Conservation (phyloP, 2,888 invertebrate genomes). For the Pocota personata region DNA sequence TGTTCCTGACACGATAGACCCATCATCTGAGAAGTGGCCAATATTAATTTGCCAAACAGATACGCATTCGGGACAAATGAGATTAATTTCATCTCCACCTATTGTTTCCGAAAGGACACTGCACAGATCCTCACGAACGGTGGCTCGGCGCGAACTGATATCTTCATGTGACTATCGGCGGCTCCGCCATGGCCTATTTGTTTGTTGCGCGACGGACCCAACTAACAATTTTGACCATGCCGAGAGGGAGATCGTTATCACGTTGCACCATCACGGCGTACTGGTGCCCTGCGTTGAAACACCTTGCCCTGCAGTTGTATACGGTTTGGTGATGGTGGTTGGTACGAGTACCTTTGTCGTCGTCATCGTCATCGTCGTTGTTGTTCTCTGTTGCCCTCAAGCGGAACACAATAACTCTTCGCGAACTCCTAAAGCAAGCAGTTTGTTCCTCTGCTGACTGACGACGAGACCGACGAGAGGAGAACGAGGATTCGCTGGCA, state of each 20-base stretch:
- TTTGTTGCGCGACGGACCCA: slow-evolving; percentile 44
- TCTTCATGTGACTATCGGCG: slow-evolving; percentile 49
- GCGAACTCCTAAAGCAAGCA: slow-evolving; percentile 48
- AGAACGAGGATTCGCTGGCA: slow-evolving; percentile 21
- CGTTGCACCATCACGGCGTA: slow-evolving; percentile 48
- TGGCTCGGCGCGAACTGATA: slow-evolving; percentile 54
- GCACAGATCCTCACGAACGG: slow-evolving; percentile 7
- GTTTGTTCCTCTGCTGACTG: slow-evolving; percentile 55
- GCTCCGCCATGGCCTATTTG: slow-evolving; percentile 45
- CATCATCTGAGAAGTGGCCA: slow-evolving; percentile 56
- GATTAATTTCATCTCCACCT: slow-evolving; percentile 73
- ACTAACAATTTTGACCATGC: slow-evolving; percentile 65
- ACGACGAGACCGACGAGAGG: background rate
- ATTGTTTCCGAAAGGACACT: slow-evolving; percentile 56
- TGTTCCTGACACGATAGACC: slow-evolving; percentile 29
- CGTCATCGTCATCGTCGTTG: slow-evolving; percentile 18
- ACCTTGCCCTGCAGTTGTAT: slow-evolving; percentile 69
- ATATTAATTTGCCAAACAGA: slow-evolving; percentile 68
- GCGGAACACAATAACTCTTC: slow-evolving; percentile 74
- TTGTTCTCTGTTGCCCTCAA: slow-evolving; percentile 63
- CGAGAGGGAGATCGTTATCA: slow-evolving; percentile 66
- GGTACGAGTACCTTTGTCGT: background rate
- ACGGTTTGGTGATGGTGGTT: background rate
- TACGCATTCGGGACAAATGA: slow-evolving; percentile 66
- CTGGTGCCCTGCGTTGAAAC: slow-evolving; percentile 47